Evolutionary conservation across 1,140 invertebrate genomes (phyloP).

Genomic region (Philotrypesis tridentata): DNA sequence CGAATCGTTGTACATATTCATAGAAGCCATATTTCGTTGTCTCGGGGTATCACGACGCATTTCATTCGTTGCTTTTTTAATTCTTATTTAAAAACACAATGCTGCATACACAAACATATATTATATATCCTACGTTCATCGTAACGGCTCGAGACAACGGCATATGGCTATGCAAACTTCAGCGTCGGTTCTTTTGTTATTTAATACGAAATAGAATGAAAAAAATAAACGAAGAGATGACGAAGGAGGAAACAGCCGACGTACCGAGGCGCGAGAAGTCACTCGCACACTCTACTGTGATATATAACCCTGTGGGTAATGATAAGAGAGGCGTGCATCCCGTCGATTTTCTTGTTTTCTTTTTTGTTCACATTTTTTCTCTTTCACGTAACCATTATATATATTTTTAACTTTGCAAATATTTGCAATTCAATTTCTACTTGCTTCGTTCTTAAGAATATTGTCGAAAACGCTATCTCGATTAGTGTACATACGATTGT

Average conservation of each 20-base stretch:
- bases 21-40: not conserved
- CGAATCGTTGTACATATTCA: not conserved
- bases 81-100: not conserved
- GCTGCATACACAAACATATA: not conserved
- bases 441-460: not conserved
- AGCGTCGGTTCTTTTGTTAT: not conserved
- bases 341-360: constrained; percentile 7
- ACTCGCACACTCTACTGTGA: constrained; percentile 28
- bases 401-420: not conserved
- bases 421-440: constrained; percentile 22
- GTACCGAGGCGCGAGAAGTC: not conserved
- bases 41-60: not conserved
- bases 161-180: not conserved
- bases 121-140: not conserved
- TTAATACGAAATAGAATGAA: not conserved
- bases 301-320: constrained; percentile 25
- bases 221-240: not conserved
- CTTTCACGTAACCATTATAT: not conserved
- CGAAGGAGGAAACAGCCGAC: not conserved
- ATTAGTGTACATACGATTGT: not conserved
- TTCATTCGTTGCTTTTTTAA: not conserved
- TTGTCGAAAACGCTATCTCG: not conserved
- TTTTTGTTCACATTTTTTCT: not conserved
- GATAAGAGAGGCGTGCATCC: constrained; percentile 38
- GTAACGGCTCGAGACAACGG: not conserved